Percentiles rank a stretch among this genome's conserved stretches.
Evolutionary conservation across 2,797 vertebrate genomes (phyloP).

Genomic region (Neosilurus hyrtlii): DNA sequence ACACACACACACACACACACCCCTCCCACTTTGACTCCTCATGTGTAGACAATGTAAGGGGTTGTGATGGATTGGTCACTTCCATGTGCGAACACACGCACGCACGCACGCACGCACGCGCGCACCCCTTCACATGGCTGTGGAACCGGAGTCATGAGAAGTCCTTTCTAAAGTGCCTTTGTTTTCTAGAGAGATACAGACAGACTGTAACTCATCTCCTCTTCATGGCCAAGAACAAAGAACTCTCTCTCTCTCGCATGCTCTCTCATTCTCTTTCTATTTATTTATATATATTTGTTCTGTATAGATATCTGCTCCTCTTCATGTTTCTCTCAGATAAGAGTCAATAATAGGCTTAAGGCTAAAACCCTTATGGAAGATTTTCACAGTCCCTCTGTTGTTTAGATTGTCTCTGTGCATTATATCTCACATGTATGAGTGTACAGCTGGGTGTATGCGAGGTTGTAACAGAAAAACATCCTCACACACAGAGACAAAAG

Average conservation of each 20-base stretch:
- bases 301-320: conserved; percentile 27
- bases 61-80: conserved; percentile 47
- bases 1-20: conserved; percentile 38
- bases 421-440: conserved; percentile 26
- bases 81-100: conserved; percentile 9
- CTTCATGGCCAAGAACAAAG: conserved; percentile 61
- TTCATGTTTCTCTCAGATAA: conserved; percentile 42
- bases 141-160: conserved; percentile 19
- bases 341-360: conserved; percentile 50
- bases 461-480: conserved; percentile 4
- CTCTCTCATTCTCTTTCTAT: conserved; percentile 14
- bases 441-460: conserved; percentile 15
- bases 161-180: conserved; percentile 43
- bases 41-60: conserved; percentile 35
- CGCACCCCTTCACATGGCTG: conserved; percentile 18
- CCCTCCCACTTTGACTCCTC: conserved; percentile 14
- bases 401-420: conserved; percentile 21
- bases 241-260: conserved; percentile 14
- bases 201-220: conserved; percentile 45
- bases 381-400: conserved; percentile 36
- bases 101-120: background rate
- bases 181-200: conserved; percentile 49
- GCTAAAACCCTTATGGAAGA: conserved; percentile 41
- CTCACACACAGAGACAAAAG: background rate
- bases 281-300: conserved; percentile 14